Evolutionary conservation across 2,113 vertebrate species (phyloP).

Genomic region (Halichoerus grypus): DNA sequence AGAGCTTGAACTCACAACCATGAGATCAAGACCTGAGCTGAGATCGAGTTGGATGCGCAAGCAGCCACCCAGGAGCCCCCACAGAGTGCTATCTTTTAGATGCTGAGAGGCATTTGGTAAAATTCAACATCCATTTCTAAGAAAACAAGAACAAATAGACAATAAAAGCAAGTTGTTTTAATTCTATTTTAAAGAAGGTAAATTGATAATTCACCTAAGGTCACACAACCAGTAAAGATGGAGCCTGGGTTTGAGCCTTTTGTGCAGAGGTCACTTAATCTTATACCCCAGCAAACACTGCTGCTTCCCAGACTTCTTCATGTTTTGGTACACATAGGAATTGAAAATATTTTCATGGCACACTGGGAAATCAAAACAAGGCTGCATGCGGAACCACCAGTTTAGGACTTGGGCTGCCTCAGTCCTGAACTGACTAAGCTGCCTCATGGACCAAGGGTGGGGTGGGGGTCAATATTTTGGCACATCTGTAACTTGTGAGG

Average conservation of each 20-base stretch:
- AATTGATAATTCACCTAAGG: not conserved
- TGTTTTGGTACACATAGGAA: not conserved
- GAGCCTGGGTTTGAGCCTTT: not conserved
- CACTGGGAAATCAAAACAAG: not conserved
- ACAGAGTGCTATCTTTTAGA: not conserved
- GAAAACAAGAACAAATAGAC: not conserved
- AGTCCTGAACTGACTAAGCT: not conserved
- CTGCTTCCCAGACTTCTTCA: not conserved
- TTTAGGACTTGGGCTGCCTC: not conserved
- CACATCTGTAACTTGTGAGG: not conserved
- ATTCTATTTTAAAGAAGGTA: not conserved
- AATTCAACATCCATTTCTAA: not conserved
- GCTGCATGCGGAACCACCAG: not conserved
- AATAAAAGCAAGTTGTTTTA: not conserved
- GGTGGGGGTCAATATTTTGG: not conserved
- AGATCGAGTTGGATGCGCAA: not conserved
- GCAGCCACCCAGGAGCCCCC: not conserved
- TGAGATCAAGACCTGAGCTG: not conserved
- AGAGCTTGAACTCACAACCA: not conserved
- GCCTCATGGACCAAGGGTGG: not conserved
- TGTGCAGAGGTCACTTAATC: not conserved
- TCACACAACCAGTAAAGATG: not conserved
- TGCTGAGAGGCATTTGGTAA: not conserved
- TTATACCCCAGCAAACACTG: not conserved
- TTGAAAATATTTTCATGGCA: not conserved